Conservation (phyloP, 2,888 invertebrate genomes). For the Rhamnusium bicolor region DNA sequence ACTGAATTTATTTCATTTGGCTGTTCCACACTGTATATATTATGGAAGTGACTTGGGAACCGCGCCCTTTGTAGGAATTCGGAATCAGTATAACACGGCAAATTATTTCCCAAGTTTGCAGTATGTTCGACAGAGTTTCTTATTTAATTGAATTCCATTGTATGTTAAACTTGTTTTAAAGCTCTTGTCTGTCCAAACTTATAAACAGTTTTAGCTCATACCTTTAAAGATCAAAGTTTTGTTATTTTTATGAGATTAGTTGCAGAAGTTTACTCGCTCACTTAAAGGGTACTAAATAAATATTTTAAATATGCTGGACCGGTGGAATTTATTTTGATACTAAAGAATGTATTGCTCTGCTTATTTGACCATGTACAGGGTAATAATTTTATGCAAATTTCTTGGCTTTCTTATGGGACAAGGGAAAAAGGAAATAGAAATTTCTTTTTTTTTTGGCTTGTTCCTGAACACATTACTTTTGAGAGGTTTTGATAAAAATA, state of each 20-base stretch:
- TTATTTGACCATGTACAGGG: too few species aligned
- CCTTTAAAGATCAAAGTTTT: constrained; percentile 49
- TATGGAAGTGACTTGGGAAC: constrained; percentile 10
- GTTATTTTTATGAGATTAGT: constrained; percentile 51
- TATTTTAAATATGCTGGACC: constrained; percentile 3
- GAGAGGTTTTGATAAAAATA: too few species aligned
- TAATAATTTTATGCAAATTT: too few species aligned
- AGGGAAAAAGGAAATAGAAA: too few species aligned
- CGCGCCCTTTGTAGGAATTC: constrained; percentile 55
- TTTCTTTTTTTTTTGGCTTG: too few species aligned
- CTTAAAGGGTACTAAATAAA: constrained; percentile 42
- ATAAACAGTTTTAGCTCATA: constrained; percentile 47
- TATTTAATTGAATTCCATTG: constrained; percentile 68
- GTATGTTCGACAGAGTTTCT: constrained; percentile 65
- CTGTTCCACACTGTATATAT: too few species aligned
- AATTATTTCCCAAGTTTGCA: constrained; percentile 65
- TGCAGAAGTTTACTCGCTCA: constrained; percentile 23
- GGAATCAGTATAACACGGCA: constrained; percentile 63
- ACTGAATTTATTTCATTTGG: too few species aligned
- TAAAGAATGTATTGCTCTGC: too few species aligned
- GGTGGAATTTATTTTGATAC: background rate
- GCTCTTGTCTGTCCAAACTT: constrained; percentile 52
- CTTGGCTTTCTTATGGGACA: too few species aligned
- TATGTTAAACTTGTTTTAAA: constrained; percentile 66
- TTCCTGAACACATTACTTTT: too few species aligned